Evolutionary conservation across 2,797 vertebrate genomes (phyloP).

Genomic region (Bradypus variegatus): DNA sequence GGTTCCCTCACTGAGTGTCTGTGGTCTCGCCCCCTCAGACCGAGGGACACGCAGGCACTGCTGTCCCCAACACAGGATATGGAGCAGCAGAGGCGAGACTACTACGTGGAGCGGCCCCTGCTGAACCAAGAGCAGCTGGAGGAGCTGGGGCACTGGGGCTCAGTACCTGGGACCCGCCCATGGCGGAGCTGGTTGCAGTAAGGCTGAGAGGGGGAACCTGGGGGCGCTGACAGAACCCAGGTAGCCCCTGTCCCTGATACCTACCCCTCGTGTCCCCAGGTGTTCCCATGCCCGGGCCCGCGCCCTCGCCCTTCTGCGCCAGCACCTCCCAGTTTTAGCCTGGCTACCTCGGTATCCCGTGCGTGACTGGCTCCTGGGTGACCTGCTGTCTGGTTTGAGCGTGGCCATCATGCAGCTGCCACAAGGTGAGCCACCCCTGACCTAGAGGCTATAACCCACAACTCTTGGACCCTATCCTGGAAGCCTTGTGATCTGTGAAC

Average conservation of each 20-base stretch:
- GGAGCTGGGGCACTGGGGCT: slow-evolving; percentile 75
- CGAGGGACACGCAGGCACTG: slow-evolving; percentile 1
- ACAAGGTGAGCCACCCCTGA: slow-evolving; percentile 80
- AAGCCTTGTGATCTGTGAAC: not conserved
- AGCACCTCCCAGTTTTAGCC: slow-evolving; percentile 81
- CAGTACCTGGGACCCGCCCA: slow-evolving; percentile 31
- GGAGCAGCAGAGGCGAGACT: slow-evolving; percentile 65
- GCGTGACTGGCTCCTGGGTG: slow-evolving; percentile 90
- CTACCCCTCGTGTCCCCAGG: slow-evolving; percentile 63
- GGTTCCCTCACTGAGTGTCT: not conserved
- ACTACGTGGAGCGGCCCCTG: slow-evolving; percentile 75
- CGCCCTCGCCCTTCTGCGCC: slow-evolving; percentile 72
- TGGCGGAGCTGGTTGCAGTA: slow-evolving; percentile 49
- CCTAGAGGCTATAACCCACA: not conserved
- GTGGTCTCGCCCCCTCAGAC: slow-evolving; percentile 8
- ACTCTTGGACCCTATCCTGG: not conserved
- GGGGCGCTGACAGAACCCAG: not conserved
- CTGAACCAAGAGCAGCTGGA: slow-evolving; percentile 86
- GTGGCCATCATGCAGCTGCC: slow-evolving; percentile 98
- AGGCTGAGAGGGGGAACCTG: not conserved
- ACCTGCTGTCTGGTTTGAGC: slow-evolving; percentile 89
- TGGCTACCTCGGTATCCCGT: slow-evolving; percentile 93
- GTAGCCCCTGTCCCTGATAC: not conserved
- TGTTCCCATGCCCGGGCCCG: slow-evolving; percentile 80
- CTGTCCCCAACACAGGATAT: slow-evolving; percentile 17